Percentiles rank a stretch among this genome's conserved stretches.
Evolutionary conservation across 2,888 invertebrate genomes (phyloP).

Genomic region (Nineta flava): DNA sequence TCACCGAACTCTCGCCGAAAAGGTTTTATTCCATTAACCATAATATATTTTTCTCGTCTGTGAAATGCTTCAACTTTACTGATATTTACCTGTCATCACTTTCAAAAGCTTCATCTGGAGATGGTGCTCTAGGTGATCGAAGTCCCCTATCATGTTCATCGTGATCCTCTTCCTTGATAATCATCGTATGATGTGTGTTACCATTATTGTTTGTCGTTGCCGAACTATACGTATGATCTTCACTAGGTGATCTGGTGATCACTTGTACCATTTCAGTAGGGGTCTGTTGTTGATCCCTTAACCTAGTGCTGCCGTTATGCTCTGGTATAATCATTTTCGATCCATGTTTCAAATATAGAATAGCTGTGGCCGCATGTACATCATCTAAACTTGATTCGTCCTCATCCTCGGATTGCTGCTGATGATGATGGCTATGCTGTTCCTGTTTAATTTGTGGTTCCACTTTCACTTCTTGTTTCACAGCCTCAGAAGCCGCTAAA

Average conservation of each 20-base stretch:
- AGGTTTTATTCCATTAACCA: too few species aligned
- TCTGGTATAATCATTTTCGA: conserved; percentile 42
- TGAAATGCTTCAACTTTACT: too few species aligned
- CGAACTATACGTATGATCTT: conserved; percentile 85
- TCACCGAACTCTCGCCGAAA: too few species aligned
- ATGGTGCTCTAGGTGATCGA: conserved; percentile 27
- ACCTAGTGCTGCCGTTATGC: conserved; percentile 15
- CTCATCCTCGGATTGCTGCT: neutral
- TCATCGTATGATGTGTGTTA: neutral
- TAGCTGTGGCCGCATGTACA: conserved; percentile 70
- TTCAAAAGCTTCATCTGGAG: conserved; percentile 40
- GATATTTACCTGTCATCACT: conserved; percentile 33
- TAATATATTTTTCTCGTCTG: too few species aligned
- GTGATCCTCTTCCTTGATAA: conserved; percentile 1
- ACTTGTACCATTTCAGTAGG: conserved; percentile 33
- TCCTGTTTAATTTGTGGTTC: conserved; percentile 14
- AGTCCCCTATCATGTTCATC: conserved; percentile 15
- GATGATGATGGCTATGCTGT: neutral
- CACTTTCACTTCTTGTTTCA: conserved; percentile 14
- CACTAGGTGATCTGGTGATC: conserved; percentile 76
- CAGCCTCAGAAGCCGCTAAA: conserved; percentile 32
- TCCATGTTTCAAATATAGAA: conserved; percentile 77
- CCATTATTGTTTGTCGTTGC: conserved; percentile 24
- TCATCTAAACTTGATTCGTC: conserved; percentile 48
- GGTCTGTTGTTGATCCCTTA: conserved; percentile 18